phyloP scores from a whole-genome alignment of 2,797 vertebrate species.

The Pachyuromys duprasi region DNA sequence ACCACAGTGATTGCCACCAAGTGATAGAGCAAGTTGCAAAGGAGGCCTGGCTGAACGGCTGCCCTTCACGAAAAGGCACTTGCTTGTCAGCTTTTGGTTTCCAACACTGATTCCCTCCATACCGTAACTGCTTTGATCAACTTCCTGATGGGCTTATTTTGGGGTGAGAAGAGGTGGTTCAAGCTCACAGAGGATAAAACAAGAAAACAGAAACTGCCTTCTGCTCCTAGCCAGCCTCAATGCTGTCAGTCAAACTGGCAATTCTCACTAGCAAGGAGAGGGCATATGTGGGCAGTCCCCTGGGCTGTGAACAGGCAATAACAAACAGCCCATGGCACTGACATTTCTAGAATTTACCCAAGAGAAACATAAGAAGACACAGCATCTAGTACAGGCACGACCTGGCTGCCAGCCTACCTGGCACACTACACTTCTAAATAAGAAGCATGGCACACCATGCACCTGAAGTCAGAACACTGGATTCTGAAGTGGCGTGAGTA shows the following conservation, averaged over 20 bases:
- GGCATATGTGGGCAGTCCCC: not conserved
- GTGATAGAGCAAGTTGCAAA: constrained; percentile 25
- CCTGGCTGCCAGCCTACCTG: not conserved
- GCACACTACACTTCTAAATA: not conserved
- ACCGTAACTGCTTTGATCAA: not conserved
- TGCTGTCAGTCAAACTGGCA: not conserved
- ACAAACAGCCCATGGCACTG: not conserved
- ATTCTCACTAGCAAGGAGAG: not conserved
- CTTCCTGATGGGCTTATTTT: not conserved
- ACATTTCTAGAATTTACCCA: not conserved
- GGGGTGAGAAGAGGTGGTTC: not conserved
- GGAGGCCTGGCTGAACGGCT: not conserved
- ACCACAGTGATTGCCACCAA: not conserved
- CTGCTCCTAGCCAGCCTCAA: not conserved
- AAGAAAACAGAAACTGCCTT: not conserved
- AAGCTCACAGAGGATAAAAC: constrained; percentile 13
- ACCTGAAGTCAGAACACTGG: not conserved
- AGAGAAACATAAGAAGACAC: not conserved
- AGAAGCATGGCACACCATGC: not conserved
- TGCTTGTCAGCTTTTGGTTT: not conserved
- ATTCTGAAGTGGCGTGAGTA: not conserved
- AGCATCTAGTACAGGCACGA: not conserved
- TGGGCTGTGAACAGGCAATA: not conserved
- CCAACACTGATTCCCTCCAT: not conserved
- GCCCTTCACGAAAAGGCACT: not conserved